A percentile compares a stretch with the other conserved stretches of the same genome.
Evolutionary conservation across 2,888 invertebrate genomes (phyloP).

Genomic region (Heliconius cydno): DNA sequence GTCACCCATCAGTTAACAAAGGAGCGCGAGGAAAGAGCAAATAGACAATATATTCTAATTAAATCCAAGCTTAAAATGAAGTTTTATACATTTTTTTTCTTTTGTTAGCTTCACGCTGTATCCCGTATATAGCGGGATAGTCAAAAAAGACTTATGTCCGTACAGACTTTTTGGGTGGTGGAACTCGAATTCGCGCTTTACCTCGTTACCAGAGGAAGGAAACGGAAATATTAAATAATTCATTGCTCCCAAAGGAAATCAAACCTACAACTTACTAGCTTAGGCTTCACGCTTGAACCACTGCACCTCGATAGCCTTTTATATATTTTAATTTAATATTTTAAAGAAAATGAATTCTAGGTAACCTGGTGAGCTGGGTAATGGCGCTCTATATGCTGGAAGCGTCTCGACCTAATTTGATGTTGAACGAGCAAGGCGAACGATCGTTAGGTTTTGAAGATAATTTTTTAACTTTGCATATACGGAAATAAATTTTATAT

Average conservation of each 20-base stretch:
- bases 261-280: too few relatives aligned
- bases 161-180: too few relatives aligned
- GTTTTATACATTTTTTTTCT: background rate
- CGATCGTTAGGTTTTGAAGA: constrained; percentile 35
- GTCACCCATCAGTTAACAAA: constrained; percentile 18
- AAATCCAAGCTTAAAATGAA: constrained; percentile 6
- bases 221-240: too few relatives aligned
- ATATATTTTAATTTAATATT: constrained; percentile 31
- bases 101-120: too few relatives aligned
- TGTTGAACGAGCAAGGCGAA: constrained; percentile 36
- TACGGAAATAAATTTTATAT: background rate
- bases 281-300: too few relatives aligned
- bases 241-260: too few relatives aligned
- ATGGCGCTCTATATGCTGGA: constrained; percentile 39
- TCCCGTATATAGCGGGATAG: too few relatives aligned
- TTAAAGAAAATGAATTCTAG: constrained; percentile 33
- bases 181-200: too few relatives aligned
- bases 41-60: constrained; percentile 14
- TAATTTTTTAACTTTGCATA: constrained; percentile 34
- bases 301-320: background rate
- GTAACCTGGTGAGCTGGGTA: constrained; percentile 33
- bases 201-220: too few relatives aligned
- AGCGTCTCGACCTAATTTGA: constrained; percentile 44
- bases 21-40: background rate
- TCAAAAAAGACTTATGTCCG: too few relatives aligned